Base-by-base conservation (phyloP, 2,113 vertebrate genomes). In the Charina bottae region DNA sequence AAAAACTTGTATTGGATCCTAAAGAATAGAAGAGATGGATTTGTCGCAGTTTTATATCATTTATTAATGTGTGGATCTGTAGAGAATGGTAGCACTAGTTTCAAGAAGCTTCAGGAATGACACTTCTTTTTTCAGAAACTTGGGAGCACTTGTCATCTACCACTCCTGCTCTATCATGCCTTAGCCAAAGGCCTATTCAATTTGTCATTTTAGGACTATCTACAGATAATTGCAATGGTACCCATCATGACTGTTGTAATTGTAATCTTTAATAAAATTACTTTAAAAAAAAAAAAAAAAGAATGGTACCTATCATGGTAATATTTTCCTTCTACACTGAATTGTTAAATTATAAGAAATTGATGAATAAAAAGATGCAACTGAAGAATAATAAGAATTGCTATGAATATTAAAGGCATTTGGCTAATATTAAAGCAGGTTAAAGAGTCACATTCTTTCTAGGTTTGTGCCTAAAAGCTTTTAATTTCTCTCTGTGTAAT, bases 371-470 rank as follows among this genome's bases (percentile, higher is more conserved):
- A 49, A 21, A n/a, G 21, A 2, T 42, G 42, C 42, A 42, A 42
- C 42, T 42, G 42, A 42, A 42, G 2, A 42, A 42, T 42, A 26
- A 37, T 49, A n/a, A n/a, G 12, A 15, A 37, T 49, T 1, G 33
- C 46, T 83, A 0, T 83, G 0, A 90, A 58, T 42, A 42, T 42
- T 84, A 54, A 56, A 90, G 46, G 19, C 23, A 46, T 58, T 37
- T 59, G 23, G 54, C 13, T 37, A 88, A 13, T 1, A 72, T 92
- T 85, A 95, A 11, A 91, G 13, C 60, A 78, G 93, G 93, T 2
- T 0, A 72, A 15, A 84, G 0, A 0, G 89, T 84, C 53, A 0
- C 2, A 90, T 92, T 93, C 87, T 42, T 42, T 42, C 42, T 91
- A 9, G 68, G 3, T n/a, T 92, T 95, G 92, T 89, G 4, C 13